Conservation (phyloP, 2,797 vertebrate species). For the Cuniculus paca region DNA sequence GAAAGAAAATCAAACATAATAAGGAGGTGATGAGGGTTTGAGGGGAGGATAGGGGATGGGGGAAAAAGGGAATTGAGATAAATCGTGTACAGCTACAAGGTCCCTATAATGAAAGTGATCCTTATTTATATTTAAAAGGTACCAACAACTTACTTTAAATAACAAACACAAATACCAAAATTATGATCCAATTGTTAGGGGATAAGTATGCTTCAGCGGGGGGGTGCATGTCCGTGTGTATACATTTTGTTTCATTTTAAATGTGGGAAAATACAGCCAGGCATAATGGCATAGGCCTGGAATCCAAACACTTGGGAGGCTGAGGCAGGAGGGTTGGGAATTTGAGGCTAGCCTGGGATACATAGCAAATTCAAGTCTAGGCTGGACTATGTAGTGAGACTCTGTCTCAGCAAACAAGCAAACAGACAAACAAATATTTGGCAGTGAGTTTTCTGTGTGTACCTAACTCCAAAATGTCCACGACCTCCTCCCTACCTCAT, state of each 20-base stretch:
- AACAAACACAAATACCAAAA: conserved; percentile 9
- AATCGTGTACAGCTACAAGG: neutral
- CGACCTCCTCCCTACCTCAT: neutral
- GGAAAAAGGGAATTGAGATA: neutral
- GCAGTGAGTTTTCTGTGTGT: conserved; percentile 3
- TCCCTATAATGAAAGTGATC: neutral
- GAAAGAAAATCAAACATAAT: too few relatives aligned
- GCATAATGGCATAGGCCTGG: neutral
- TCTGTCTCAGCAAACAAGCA: neutral
- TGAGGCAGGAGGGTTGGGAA: neutral
- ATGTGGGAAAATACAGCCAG: neutral
- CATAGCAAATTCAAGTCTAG: neutral
- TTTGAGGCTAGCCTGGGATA: neutral
- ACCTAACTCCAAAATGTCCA: conserved; percentile 17
- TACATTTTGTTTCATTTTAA: neutral
- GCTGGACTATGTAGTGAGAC: neutral
- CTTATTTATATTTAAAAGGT: neutral
- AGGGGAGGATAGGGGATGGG: neutral
- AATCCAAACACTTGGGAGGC: neutral
- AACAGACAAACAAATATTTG: neutral
- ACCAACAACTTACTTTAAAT: neutral
- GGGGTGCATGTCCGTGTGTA: neutral
- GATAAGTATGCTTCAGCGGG: neutral
- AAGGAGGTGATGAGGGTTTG: neutral
- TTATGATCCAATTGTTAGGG: neutral